Evolutionary conservation across 1,140 invertebrate genomes (phyloP).

Genomic region (Sycophaga agraensis): DNA sequence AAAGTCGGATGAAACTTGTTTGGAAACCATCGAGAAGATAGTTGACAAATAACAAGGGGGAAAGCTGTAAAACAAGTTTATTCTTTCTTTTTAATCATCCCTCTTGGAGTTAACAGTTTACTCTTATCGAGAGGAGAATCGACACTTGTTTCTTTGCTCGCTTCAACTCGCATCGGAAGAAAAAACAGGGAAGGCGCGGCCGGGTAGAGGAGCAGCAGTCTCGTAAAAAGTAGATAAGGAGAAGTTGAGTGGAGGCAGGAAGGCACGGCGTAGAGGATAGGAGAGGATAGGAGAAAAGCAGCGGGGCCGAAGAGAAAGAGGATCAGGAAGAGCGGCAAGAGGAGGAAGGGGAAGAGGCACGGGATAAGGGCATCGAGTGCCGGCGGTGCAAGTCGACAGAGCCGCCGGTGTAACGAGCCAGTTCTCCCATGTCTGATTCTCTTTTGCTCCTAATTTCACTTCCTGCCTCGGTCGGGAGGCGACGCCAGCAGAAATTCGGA

Average conservation of each 20-base stretch:
- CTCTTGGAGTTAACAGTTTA: no score
- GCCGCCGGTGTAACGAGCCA: conserved; percentile 15
- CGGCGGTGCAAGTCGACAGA: not conserved
- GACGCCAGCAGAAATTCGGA: not conserved
- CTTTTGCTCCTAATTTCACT: conserved; percentile 24
- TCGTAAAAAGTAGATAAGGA: conserved; percentile 13
- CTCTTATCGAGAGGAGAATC: no score
- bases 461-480: not conserved
- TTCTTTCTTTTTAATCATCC: no score
- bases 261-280: no score
- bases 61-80: no score
- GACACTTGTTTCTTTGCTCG: no score
- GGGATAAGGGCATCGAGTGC: not conserved
- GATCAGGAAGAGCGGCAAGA: not conserved
- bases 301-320: no score
- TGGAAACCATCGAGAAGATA: no score
- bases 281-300: no score
- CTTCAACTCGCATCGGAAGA: not conserved
- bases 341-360: not conserved
- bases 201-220: not conserved
- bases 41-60: no score
- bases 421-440: conserved; percentile 12
- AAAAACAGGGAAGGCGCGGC: not conserved
- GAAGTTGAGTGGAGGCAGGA: not conserved
- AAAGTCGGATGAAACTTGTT: no score